These are phyloP conservation scores for Colletes gigas DNA, from an alignment of 1,140 invertebrate genomes.

Conservation along the genomic window DNA sequence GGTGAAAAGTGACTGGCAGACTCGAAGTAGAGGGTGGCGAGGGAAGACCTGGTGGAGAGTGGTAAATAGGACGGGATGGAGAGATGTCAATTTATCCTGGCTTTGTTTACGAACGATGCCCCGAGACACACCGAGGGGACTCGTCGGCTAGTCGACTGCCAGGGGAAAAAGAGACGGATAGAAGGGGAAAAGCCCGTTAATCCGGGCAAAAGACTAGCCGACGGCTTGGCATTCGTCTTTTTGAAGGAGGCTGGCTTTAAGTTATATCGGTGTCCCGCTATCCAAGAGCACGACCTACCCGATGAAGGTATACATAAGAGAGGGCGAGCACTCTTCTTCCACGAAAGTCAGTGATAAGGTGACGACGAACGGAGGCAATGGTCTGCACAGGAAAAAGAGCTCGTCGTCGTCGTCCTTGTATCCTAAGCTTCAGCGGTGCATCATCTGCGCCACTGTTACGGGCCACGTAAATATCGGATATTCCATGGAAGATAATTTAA, in stretches of 20 bases:
- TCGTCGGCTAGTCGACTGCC: not conserved
- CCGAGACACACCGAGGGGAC: slow-evolving; percentile 39
- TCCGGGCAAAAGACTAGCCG: slow-evolving; percentile 63
- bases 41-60: slow-evolving; percentile 13
- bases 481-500: not conserved
- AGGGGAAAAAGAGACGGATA: slow-evolving; percentile 28
- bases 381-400: slow-evolving; percentile 66
- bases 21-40: not conserved
- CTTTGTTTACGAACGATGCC: slow-evolving; percentile 70
- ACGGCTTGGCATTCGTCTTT: slow-evolving; percentile 59
- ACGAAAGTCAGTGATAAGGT: slow-evolving; percentile 69
- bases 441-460: not conserved
- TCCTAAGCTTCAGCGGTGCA: slow-evolving; percentile 31
- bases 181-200: slow-evolving; percentile 55
- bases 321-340: slow-evolving; percentile 10
- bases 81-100: slow-evolving; percentile 70
- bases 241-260: slow-evolving; percentile 49
- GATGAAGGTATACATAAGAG: slow-evolving; percentile 19
- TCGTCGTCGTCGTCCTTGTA: slow-evolving; percentile 39
- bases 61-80: slow-evolving; percentile 50
- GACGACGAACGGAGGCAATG: slow-evolving; percentile 71
- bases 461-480: not conserved
- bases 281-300: slow-evolving; percentile 35
- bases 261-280: slow-evolving; percentile 52
- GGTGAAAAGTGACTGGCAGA: slow-evolving; percentile 35